A percentile compares a stretch with the other conserved stretches of the same genome.
These are phyloP conservation scores for Neolamprologus cancellatus DNA, from an alignment of 2,113 vertebrate genomes.

Conservation along the genomic window DNA sequence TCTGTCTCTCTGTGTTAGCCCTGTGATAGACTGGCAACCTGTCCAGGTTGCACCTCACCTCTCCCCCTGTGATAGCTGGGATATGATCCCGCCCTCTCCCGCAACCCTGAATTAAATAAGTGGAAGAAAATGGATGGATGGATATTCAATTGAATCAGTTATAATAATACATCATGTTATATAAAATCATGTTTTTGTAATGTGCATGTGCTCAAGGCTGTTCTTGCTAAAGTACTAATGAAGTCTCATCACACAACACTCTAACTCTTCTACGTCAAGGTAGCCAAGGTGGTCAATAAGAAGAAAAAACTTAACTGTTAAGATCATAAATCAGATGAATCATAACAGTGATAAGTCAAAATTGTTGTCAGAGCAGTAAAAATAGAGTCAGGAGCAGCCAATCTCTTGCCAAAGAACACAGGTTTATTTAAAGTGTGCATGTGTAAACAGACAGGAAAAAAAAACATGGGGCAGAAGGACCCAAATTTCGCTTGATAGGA, in stretches of 20 bases:
- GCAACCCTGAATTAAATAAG: neutral
- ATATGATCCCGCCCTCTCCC: neutral
- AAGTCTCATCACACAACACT: neutral
- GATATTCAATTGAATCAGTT: neutral
- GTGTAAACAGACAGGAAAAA: neutral
- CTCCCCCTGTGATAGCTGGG: neutral
- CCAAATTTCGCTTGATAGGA: neutral
- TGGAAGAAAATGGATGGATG: neutral
- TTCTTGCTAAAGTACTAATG: neutral
- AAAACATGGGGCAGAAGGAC: neutral
- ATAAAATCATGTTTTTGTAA: neutral
- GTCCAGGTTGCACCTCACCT: neutral
- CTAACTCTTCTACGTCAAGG: neutral
- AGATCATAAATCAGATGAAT: neutral
- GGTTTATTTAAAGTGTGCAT: neutral
- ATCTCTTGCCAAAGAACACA: neutral
- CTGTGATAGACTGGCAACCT: neutral
- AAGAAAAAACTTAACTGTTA: neutral
- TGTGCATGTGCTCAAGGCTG: neutral
- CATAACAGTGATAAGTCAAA: neutral
- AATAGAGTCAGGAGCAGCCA: neutral
- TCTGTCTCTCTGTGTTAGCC: neutral
- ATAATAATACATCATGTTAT: neutral
- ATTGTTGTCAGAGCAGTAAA: neutral
- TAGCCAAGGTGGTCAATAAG: neutral